Evolutionary conservation across 1,140 invertebrate genomes (phyloP), one percentile per base, ranked within the genome.

Genomic region (Rhynchophorus ferrugineus): DNA sequence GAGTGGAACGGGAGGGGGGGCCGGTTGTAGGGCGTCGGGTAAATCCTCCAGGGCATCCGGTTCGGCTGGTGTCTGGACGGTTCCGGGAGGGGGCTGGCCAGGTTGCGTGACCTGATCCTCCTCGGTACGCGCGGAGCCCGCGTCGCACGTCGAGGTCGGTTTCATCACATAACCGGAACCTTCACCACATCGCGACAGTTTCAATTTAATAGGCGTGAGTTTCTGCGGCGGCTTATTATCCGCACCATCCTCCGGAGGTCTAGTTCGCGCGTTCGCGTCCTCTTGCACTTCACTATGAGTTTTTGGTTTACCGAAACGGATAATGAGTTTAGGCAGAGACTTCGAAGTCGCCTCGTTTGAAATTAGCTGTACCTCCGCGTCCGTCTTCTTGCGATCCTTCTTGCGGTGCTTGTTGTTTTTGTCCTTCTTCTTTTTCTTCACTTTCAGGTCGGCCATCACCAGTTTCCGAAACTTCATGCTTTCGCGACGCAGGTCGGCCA

Each of bases 381-480:
- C 77, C 29, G 78, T 75, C 60, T 59, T 61, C 54, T 79, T 79
- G 19, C 78, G 76, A 60, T 81, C 82, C 60, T 83, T 83, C 61
- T 81, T 81, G 61, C 83, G 82, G 43, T 79, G 73, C 59, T 78
- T 79, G 33, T 78, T 73, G 52, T 75, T 78, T 55, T 79, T 84
- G 37, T 82, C 73, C 49, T 71, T 76, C 57, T 79, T 81, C 56
- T 78, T 80, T 9, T 75, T 72, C 48, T 81, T 79, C 47, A 74
- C 72, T 79, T 79, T 80, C 60, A 80, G 77, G 42, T 83, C 81
- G 59, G 90, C 91, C 61, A 84, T 84, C 7, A 86, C 83, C 75
- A 80, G 82, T 38, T 83, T 78, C n/a, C 89, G 75, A 67, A 80
- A 92, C 62, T 89, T 90, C 87, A 93, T 91, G 56, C 83, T 89